Conservation (phyloP, 2,797 vertebrate genomes). For the Graptemys geographica region DNA sequence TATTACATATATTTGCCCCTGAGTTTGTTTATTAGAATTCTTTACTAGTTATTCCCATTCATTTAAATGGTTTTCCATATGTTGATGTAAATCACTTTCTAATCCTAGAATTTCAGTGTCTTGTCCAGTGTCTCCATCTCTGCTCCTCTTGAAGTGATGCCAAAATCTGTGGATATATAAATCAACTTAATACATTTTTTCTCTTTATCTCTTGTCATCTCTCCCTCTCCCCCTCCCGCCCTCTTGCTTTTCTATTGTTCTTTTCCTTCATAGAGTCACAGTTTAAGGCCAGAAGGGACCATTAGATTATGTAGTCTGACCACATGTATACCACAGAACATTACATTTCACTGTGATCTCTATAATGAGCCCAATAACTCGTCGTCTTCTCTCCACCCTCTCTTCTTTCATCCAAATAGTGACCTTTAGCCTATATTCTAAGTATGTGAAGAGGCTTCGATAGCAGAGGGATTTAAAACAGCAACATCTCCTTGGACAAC, state of each 20-base stretch:
- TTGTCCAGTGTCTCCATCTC: neutral
- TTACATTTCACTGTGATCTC: neutral
- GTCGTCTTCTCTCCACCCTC: constrained; percentile 8
- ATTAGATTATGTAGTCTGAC: neutral
- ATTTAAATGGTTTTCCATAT: neutral
- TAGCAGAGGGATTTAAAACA: constrained; percentile 58
- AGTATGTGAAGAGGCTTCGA: constrained; percentile 2
- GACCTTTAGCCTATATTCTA: constrained; percentile 44
- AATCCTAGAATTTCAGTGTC: neutral
- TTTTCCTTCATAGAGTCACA: neutral
- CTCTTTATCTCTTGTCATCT: neutral
- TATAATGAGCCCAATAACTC: constrained; percentile 12
- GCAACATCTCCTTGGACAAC: constrained; percentile 64
- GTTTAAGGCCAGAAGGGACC: neutral
- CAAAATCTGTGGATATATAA: neutral
- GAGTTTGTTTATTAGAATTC: neutral
- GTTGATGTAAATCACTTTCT: neutral
- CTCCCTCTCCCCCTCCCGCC: neutral
- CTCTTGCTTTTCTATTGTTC: neutral
- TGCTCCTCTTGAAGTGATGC: neutral
- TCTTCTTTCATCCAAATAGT: constrained; percentile 37
- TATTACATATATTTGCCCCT: neutral
- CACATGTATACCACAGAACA: neutral
- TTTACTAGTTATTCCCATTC: neutral
- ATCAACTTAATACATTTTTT: neutral